Base-by-base conservation (phyloP, 2,113 vertebrate species). In the Climacteris rufus region DNA sequence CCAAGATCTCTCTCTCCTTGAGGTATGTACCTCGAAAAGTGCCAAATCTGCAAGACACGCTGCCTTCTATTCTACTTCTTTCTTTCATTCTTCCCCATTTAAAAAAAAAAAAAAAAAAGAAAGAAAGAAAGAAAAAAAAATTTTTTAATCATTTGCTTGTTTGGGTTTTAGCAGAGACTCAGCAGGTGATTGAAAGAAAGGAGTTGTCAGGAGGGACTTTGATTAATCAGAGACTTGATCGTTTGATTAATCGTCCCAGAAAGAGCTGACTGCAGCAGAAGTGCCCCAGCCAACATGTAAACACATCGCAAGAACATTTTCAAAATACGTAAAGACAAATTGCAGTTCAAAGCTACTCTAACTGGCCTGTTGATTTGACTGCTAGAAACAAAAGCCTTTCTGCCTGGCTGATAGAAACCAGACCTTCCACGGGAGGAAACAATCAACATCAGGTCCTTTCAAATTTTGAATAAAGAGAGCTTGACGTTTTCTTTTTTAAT, bases 271-370 rank as follows among this genome's bases (percentile, higher is more conserved):
- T 94, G 49, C 0, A 28, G 93, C 78, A 92, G 50, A 92, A 97
- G 93, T 27, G 4, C 78, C 90, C 87, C 87, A 74, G 96, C 95
- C 96, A 97, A 97, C 71, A 57, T 91, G 94, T 93, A 97, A 96
- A 97, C 95, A 97, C 72, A 5, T 86, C 54, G 74, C 94, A 60
- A 90, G 90, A 96, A 94, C 94, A 74, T 96, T 94, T 95, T 96
- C 86, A 15, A 95, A 97, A 97, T 93, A 94, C 92, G 60, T 87
- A 96, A 93, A 96, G 97, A 97, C 97, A 97, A 97, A 97, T 96
- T 96, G 92, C 95, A 96, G 92, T 97, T 97, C 96, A 97, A 97
- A 97, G 94, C 85, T 79, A 39, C 94, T 94, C 95, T 91, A 68
- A 74, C 88, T 89, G 83, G 93, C 92, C 91, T 93, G 93, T 90